Conservation (phyloP, 2,113 vertebrate species). For the Sialia sialis region DNA sequence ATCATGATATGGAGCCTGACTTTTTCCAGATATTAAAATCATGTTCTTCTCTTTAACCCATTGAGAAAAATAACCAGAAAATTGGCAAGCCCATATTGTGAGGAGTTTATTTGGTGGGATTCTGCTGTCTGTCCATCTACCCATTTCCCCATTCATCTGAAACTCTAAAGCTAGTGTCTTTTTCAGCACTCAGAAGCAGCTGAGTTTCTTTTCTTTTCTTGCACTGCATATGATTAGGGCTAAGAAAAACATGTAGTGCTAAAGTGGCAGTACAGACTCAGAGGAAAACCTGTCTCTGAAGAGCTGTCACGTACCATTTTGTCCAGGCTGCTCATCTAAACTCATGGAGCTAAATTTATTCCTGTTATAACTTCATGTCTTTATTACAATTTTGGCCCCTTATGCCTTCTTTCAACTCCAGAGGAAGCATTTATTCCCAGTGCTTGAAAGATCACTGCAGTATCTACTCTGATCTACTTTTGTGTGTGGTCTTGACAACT, state of each 20-base stretch:
- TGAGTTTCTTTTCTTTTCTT: slow-evolving; percentile 62
- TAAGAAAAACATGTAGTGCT: slow-evolving; percentile 69
- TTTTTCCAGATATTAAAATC: background rate
- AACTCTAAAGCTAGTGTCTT: slow-evolving; percentile 26
- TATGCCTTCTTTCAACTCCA: slow-evolving; percentile 43
- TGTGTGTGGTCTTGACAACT: background rate
- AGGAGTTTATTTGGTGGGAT: background rate
- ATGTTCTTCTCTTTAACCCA: background rate
- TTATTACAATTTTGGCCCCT: slow-evolving; percentile 57
- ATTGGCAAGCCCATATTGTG: background rate
- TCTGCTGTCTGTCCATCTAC: slow-evolving; percentile 3
- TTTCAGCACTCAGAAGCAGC: slow-evolving; percentile 49
- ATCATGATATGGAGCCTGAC: background rate
- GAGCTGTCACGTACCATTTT: slow-evolving; percentile 68
- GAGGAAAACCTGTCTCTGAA: slow-evolving; percentile 65
- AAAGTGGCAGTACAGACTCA: slow-evolving; percentile 66
- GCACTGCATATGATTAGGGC: slow-evolving; percentile 68
- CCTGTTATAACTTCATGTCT: slow-evolving; percentile 50
- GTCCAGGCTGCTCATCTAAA: slow-evolving; percentile 67
- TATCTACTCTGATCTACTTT: background rate
- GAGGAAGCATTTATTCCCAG: background rate
- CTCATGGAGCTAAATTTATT: slow-evolving; percentile 62
- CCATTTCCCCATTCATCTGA: slow-evolving; percentile 34
- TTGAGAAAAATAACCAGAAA: background rate
- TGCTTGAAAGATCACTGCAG: background rate